Percentiles rank a stretch among this genome's conserved stretches.
phyloP scores from a whole-genome alignment of 2,113 vertebrate genomes.

The Corythornis vintsioides region DNA sequence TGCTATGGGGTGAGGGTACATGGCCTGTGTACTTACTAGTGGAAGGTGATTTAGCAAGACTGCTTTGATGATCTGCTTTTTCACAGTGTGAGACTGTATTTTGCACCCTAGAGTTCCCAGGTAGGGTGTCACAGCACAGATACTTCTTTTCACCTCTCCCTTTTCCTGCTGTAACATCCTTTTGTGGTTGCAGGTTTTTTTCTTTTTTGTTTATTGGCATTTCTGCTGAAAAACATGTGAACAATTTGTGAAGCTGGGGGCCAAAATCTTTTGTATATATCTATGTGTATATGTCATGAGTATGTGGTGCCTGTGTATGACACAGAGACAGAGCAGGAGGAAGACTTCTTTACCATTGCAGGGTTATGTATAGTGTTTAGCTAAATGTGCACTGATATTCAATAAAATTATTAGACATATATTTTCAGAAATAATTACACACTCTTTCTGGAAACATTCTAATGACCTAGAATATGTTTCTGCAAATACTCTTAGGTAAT shows the following conservation, averaged over 20 bases:
- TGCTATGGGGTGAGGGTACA: not conserved
- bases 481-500: not conserved
- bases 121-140: not conserved
- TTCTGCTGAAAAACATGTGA: not conserved
- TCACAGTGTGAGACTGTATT: constrained; percentile 19
- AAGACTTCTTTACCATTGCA: not conserved
- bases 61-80: constrained; percentile 37
- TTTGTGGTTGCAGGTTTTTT: not conserved
- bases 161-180: not conserved
- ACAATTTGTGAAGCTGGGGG: not conserved
- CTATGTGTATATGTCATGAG: not conserved
- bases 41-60: constrained; percentile 53
- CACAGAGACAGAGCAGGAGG: not conserved
- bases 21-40: constrained; percentile 2
- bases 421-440: not conserved
- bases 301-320: not conserved
- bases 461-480: not conserved
- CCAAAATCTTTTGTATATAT: not conserved
- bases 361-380: not conserved
- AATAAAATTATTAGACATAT: not conserved
- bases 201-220: not conserved
- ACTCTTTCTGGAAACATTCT: not conserved
- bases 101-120: constrained; percentile 28
- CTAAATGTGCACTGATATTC: not conserved
- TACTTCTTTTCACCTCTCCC: constrained; percentile 5